phyloP scores from a whole-genome alignment of 2,113 vertebrate species.

The Glaucomys volans region DNA sequence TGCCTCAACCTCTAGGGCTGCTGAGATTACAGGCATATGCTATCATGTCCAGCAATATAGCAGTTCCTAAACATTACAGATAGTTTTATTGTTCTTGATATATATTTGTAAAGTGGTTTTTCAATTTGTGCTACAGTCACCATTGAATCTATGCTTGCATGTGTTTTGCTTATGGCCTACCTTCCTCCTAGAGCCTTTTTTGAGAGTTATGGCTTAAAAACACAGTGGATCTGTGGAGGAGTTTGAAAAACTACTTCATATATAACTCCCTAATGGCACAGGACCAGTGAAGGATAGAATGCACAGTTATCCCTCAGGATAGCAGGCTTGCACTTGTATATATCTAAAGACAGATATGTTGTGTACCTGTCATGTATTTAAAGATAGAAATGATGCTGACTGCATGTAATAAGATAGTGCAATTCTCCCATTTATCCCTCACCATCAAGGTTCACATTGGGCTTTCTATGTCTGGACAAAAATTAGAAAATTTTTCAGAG shows the following conservation, averaged over 20 bases:
- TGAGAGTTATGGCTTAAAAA: not conserved
- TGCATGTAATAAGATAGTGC: not conserved
- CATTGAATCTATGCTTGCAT: not conserved
- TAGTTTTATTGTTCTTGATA: not conserved
- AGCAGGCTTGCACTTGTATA: not conserved
- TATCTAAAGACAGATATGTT: not conserved
- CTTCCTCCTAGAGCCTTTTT: not conserved
- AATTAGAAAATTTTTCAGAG: not conserved
- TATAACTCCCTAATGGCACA: not conserved
- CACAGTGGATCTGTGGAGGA: not conserved
- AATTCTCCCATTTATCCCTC: not conserved
- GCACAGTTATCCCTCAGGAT: not conserved
- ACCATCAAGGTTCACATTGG: not conserved
- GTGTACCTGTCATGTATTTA: accelerated
- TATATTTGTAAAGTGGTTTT: not conserved
- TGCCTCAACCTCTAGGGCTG: too few relatives aligned
- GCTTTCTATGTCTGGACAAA: not conserved
- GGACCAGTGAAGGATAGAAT: not conserved
- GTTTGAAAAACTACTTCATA: not conserved
- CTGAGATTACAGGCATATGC: too few relatives aligned
- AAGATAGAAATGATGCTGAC: not conserved
- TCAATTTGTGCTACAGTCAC: not conserved
- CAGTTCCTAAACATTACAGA: not conserved
- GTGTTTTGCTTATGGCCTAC: not conserved
- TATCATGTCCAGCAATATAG: not conserved